Conservation (phyloP, 1,140 invertebrate genomes). For the Pachypeltis micranthus region DNA sequence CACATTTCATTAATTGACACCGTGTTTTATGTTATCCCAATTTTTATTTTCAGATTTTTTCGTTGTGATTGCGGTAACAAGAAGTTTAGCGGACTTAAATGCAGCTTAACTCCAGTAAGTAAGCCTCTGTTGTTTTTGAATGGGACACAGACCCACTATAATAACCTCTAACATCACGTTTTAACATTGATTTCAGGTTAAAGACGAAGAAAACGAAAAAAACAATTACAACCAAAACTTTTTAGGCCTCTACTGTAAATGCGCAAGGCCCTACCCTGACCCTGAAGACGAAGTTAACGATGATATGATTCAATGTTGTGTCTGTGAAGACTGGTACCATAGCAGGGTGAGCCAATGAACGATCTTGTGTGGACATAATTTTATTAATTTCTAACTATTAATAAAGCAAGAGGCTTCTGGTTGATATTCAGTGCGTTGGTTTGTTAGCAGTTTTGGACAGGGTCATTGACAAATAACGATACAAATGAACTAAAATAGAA, state of each 20-base stretch:
- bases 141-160: too few species aligned
- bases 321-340: constrained; percentile 99
- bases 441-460: too few species aligned
- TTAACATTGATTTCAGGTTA: constrained; percentile 37
- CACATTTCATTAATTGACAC: too few species aligned
- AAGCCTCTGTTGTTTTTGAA: too few species aligned
- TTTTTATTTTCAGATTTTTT: constrained; percentile 56
- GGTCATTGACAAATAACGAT: too few species aligned
- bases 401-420: too few species aligned
- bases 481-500: too few species aligned
- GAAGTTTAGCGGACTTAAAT: constrained; percentile 61
- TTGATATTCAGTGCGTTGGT: too few species aligned
- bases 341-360: constrained; percentile 39
- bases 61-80: constrained; percentile 94
- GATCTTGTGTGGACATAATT: too few species aligned
- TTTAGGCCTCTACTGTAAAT: constrained; percentile 81
- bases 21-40: too few species aligned
- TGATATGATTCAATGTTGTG: constrained; percentile 91
- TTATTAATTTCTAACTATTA: too few species aligned
- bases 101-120: constrained; percentile 54
- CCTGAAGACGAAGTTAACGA: constrained; percentile 64
- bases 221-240: constrained; percentile 96
- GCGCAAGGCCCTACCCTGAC: constrained; percentile 90
- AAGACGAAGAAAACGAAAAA: constrained; percentile 51
- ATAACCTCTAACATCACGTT: background rate